These are phyloP conservation scores for Oreohelix idahoensis DNA, from an alignment of 1,140 invertebrate genomes.

Conservation along the genomic window DNA sequence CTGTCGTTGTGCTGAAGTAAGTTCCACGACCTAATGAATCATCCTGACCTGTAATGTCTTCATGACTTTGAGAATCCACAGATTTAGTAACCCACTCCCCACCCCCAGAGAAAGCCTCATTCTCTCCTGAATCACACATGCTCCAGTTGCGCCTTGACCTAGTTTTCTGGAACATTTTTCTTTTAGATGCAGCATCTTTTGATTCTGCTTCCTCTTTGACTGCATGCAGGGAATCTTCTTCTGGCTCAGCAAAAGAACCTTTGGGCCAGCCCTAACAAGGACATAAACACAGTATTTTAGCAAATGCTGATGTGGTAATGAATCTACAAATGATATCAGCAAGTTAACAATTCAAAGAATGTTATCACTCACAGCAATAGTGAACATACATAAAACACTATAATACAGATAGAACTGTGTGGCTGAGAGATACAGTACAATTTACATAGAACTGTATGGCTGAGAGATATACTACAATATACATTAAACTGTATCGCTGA, in stretches of 20 bases:
- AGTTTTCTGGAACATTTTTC: conserved; percentile 42
- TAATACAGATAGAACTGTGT: no score
- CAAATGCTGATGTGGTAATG: no score
- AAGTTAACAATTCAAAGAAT: no score
- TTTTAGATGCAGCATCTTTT: conserved; percentile 16
- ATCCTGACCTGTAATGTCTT: not conserved
- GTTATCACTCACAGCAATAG: no score
- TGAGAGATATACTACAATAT: no score
- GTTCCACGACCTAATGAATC: conserved; percentile 28
- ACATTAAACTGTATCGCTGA: no score
- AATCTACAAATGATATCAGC: no score
- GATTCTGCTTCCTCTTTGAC: not conserved
- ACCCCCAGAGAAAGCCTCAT: not conserved
- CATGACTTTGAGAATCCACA: conserved; percentile 12
- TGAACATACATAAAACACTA: no score
- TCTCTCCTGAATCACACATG: conserved; percentile 32
- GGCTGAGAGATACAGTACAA: no score
- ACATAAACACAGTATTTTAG: no score
- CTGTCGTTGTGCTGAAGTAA: conserved; percentile 46
- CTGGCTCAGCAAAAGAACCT: conserved; percentile 16
- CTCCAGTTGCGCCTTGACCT: conserved; percentile 35
- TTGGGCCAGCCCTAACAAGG: conserved; percentile 22
- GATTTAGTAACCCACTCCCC: conserved; percentile 20
- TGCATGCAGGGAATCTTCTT: not conserved
- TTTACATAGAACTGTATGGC: no score